Conservation (phyloP, 2,113 vertebrate species). For the Pangasianodon hypophthalmus region DNA sequence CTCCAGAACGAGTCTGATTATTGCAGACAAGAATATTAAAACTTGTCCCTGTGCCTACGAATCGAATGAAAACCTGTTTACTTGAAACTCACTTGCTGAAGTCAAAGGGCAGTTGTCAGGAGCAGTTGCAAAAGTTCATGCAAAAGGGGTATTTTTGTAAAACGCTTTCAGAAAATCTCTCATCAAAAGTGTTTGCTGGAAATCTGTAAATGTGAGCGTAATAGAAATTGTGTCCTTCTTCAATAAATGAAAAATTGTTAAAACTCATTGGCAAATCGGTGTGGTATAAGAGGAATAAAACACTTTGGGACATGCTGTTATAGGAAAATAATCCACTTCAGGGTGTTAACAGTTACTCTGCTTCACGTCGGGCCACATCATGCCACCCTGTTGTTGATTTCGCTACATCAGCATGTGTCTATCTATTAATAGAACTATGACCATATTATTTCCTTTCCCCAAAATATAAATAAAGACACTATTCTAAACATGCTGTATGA, state of each 20-base stretch:
- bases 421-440: background rate
- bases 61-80: background rate
- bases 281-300: background rate
- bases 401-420: background rate
- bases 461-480: background rate
- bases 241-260: background rate
- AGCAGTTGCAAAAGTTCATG: background rate
- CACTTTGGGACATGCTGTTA: background rate
- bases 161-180: too few species aligned
- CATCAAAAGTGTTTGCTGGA: too few species aligned
- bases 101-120: background rate
- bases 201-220: too few species aligned
- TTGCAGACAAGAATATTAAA: background rate
- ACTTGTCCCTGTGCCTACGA: background rate
- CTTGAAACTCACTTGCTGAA: background rate
- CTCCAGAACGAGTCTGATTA: background rate
- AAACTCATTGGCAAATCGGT: background rate
- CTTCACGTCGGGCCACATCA: background rate
- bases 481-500: background rate
- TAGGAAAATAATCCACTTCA: background rate
- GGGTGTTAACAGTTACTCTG: background rate
- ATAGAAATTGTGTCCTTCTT: too few species aligned
- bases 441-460: too few species aligned
- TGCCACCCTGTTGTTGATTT: background rate
- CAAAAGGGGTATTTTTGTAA: too few species aligned